Evolutionary conservation across 2,888 invertebrate species (phyloP).

Genomic region (Synergus japonicus): DNA sequence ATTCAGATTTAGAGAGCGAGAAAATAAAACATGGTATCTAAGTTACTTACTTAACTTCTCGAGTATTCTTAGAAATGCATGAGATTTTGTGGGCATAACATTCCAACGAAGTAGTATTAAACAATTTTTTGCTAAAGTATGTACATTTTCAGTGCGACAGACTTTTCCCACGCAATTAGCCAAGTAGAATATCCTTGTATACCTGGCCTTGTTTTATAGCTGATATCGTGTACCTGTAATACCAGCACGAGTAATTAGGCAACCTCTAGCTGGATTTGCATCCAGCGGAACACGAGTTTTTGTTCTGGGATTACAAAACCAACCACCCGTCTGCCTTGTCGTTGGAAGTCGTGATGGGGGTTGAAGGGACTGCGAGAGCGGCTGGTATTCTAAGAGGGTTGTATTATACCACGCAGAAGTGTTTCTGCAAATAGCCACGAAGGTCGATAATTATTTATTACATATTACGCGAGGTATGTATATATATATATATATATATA

Average conservation of each 20-base stretch:
- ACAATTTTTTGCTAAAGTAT: slow-evolving; percentile 52
- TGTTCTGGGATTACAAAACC: slow-evolving; percentile 47
- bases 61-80: neutral
- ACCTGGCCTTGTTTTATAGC: slow-evolving; percentile 53
- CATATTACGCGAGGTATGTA: too few relatives aligned
- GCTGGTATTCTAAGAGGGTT: slow-evolving; percentile 47
- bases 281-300: slow-evolving; percentile 51
- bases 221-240: slow-evolving; percentile 57
- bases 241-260: slow-evolving; percentile 60
- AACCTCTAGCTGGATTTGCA: slow-evolving; percentile 51
- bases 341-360: slow-evolving; percentile 48
- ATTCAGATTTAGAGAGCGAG: too few relatives aligned
- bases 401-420: slow-evolving; percentile 37
- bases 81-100: slow-evolving; percentile 4
- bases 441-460: neutral
- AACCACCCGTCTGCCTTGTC: slow-evolving; percentile 48
- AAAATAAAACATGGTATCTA: neutral
- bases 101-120: slow-evolving; percentile 34
- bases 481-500: neutral
- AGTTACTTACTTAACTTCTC: neutral
- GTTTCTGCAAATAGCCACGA: neutral
- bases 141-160: slow-evolving; percentile 55
- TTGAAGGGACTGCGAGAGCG: slow-evolving; percentile 48
- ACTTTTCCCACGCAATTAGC: slow-evolving; percentile 60
- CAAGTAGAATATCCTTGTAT: slow-evolving; percentile 49